phyloP scores from a whole-genome alignment of 1,140 invertebrate species.

The Ceratosolen solmsi region DNA sequence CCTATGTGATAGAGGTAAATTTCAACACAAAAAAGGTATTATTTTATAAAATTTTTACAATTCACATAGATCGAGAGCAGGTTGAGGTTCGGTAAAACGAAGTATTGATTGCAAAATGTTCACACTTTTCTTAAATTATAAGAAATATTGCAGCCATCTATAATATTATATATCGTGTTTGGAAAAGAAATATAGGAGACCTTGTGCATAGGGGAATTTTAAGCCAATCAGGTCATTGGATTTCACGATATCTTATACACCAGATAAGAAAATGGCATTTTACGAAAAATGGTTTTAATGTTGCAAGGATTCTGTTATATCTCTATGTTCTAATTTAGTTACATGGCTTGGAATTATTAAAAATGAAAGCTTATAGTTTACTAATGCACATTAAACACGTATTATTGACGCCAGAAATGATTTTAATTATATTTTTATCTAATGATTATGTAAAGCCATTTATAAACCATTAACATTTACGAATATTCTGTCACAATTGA shows the following conservation, averaged over 20 bases:
- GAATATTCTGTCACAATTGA: too few relatives aligned
- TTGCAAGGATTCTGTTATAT: not conserved
- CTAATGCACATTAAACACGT: not conserved
- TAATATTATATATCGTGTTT: slow-evolving; percentile 1
- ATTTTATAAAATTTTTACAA: too few relatives aligned
- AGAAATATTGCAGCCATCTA: slow-evolving; percentile 6
- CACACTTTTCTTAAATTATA: slow-evolving; percentile 21
- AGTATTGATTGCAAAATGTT: not conserved
- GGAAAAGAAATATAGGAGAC: not conserved
- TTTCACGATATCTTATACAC: not conserved
- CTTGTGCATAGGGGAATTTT: not conserved
- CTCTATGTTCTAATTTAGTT: not conserved
- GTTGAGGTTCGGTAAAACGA: not conserved
- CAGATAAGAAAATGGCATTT: slow-evolving; percentile 1
- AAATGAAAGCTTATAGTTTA: not conserved
- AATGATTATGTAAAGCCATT: too few relatives aligned
- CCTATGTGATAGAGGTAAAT: too few relatives aligned
- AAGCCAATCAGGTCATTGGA: slow-evolving; percentile 6
- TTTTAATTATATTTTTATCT: too few relatives aligned
- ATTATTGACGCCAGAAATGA: not conserved
- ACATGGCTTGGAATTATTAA: not conserved
- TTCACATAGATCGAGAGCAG: too few relatives aligned
- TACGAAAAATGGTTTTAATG: not conserved
- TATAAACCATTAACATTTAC: too few relatives aligned
- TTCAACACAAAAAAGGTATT: too few relatives aligned